phyloP scores from a whole-genome alignment of 2,113 vertebrate species.

The Elachura formosa region DNA sequence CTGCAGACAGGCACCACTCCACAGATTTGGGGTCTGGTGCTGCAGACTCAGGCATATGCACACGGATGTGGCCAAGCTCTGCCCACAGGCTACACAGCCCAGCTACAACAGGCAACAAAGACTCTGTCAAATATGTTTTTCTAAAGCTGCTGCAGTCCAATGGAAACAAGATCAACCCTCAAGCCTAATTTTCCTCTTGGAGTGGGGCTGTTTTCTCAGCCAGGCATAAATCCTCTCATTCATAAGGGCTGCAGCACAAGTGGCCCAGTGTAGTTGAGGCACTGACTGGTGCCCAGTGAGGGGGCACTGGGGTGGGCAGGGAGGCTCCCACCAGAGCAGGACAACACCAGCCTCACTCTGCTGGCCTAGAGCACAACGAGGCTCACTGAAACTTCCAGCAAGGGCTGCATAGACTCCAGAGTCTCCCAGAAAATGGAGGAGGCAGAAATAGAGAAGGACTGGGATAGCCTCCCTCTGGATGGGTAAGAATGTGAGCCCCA shows the following conservation, averaged over 20 bases:
- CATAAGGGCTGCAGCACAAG: background rate
- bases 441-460: background rate
- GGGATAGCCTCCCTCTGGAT: background rate
- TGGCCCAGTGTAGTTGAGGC: background rate
- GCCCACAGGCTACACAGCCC: background rate
- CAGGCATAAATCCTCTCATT: background rate
- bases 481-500: background rate
- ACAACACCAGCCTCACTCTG: background rate
- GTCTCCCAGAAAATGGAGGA: background rate
- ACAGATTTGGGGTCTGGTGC: background rate
- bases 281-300: rapidly evolving
- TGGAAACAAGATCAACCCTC: background rate
- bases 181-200: background rate
- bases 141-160: background rate
- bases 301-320: rapidly evolving
- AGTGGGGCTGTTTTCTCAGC: background rate
- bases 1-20: background rate
- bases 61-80: rapidly evolving
- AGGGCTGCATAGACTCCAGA: background rate
- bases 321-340: background rate
- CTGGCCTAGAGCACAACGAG: background rate
- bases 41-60: background rate
- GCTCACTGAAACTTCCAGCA: background rate
- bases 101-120: background rate
- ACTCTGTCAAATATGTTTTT: background rate